Base-by-base conservation (phyloP, 2,888 invertebrate genomes). In the Elmis aenea region DNA sequence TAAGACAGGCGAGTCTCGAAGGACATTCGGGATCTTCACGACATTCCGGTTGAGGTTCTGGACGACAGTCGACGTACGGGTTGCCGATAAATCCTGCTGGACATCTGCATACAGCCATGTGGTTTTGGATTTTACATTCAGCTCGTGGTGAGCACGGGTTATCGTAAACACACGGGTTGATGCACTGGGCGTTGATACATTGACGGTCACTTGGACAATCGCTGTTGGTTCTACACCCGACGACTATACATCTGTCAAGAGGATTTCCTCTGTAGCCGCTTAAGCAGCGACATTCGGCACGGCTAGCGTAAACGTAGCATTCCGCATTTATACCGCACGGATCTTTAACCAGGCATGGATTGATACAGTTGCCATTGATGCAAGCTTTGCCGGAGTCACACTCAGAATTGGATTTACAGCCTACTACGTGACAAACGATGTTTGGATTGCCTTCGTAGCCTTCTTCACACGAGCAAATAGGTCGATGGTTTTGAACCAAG, bases 391-490 rank as follows among this genome's bases (percentile, higher is more conserved):
- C 81, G 3, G 82, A 79, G 48, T 83, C 82, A 61, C 93, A 93
- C 62, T 92, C 90, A 1, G 84, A 81, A 59, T 91, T 83, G 4
- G 79, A 76, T 42, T 83, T 77, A 61, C 92, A 93, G 22, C 91
- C 91, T 18, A 89, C 81, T 12, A 83, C 74, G 54, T 79, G 77
- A 61, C 93, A 93, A 28, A 77, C 75, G 16, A 82, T 76, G 59
- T 90, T 84, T 2, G 93, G 90, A 68, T 92, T 85, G 26, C 93
- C 93, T 59, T 88, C 86, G 59, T 75, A 88, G 16, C 89, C 90
- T 54, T 83, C 77, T 52, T 79, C 75, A 61, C 93, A 93, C 2
- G 87, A 85, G 63, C 93, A 93, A 20, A 86, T 79, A 2, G 91
- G 90, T 42, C 89, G 79, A 61, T 92, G 92, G 54, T 88, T 82